Conservation (phyloP, 2,113 vertebrate genomes). For the Bubo bubo region DNA sequence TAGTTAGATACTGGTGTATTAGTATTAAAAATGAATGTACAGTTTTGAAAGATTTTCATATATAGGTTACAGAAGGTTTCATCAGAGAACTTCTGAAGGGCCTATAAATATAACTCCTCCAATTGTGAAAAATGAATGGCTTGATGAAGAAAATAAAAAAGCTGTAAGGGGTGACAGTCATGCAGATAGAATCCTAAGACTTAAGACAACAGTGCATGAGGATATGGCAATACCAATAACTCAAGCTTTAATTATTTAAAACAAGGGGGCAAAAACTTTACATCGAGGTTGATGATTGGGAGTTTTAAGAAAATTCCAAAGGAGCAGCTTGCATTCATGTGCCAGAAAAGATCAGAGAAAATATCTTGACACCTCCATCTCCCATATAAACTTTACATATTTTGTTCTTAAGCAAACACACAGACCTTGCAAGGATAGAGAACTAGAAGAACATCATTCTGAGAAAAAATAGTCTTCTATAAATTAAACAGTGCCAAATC, state of each 20-base stretch:
- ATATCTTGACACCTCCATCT: not conserved
- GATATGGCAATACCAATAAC: not conserved
- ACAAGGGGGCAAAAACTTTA: not conserved
- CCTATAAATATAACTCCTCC: not conserved
- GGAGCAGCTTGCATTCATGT: not conserved
- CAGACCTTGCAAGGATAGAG: not conserved
- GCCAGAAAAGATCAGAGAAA: not conserved
- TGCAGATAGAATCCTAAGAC: not conserved
- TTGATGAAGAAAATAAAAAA: not conserved
- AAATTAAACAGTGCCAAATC: not conserved
- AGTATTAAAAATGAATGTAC: not conserved
- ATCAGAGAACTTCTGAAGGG: not conserved
- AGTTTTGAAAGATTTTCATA: not conserved
- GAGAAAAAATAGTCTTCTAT: not conserved
- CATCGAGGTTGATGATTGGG: not conserved
- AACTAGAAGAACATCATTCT: not conserved
- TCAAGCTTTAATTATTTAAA: not conserved
- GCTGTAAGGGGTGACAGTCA: not conserved
- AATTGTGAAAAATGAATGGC: not conserved
- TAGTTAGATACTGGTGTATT: not conserved
- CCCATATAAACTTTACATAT: rapidly evolving
- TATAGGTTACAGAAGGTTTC: not conserved
- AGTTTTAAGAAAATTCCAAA: not conserved
- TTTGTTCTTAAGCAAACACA: not conserved
- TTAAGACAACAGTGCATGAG: not conserved